Base-by-base conservation (phyloP, 2,888 invertebrate genomes). In the Tanytarsus gracilentus region DNA sequence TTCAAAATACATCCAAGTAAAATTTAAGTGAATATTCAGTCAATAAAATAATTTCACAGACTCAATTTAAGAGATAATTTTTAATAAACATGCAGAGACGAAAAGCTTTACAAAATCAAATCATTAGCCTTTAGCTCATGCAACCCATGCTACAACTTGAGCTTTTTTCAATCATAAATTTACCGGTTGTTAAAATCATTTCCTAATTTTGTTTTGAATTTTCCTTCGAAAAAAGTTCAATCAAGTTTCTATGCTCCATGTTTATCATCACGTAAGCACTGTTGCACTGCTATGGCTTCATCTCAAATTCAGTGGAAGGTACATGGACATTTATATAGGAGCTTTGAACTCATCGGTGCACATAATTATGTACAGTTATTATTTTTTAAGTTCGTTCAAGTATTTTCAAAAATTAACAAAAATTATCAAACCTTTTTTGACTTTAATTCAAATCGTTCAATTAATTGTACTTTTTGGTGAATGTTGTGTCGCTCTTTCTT, bases 341-440 rank as follows among this genome's bases (percentile, higher is more conserved):
- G 67, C 78, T 65, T 64, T 76, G 18, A 79, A 79, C 64, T 72
- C 70, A 40, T 65, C 71, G n/a, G 75, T 79, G 26, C 79, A 79
- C 65, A 70, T 78, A 33, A 64, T 79, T 27, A 79, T 79, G 79
- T 79, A 79, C 66, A 69, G 70, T 3, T 79, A 79, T 66, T 79
- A 79, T 66, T 72, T 77, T 26, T 64, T 78, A 25, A 30, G 29
- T 11, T 51, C 51, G 4, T 51, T 51, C n/a, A 23, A 51, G 9
- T n/a, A 16, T 9, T 16, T 29, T 7, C 14, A 9, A 11, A 18
- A 18, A 25, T 16, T 51, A 9, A 29, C 30, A 25, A 27, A 51
- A 8, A 18, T 7, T 16, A 9, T 51, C 14, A 51, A 51, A 16
- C 29, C 29, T 29, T 30, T 29, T 9, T 9, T 51, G 9, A 51